These are phyloP conservation scores for Cynopterus sphinx DNA, from an alignment of 2,797 vertebrate genomes.

Conservation along the genomic window DNA sequence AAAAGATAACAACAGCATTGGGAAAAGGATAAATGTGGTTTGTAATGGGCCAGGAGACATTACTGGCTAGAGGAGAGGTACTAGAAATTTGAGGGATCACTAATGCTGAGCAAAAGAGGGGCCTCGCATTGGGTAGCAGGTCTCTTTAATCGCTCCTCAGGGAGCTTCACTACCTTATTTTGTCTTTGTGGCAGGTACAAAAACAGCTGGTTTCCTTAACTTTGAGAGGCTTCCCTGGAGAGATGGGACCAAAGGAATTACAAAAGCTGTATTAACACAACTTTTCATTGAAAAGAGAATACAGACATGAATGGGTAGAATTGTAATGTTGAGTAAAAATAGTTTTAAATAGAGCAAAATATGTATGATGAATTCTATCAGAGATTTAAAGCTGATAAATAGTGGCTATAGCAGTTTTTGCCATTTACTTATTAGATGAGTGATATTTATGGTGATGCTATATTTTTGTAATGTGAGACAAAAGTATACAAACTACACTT, in stretches of 20 bases:
- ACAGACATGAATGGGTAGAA: not conserved
- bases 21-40: not conserved
- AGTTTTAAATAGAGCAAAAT: not conserved
- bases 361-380: not conserved
- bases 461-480: not conserved
- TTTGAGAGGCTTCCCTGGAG: not conserved
- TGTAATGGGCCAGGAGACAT: not conserved
- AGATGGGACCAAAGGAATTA: not conserved
- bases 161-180: not conserved
- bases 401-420: not conserved
- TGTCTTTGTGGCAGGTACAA: not conserved
- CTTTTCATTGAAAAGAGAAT: not conserved
- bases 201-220: not conserved
- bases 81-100: not conserved
- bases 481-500: not conserved
- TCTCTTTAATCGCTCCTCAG: not conserved
- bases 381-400: not conserved
- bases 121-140: not conserved
- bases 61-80: not conserved
- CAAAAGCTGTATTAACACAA: not conserved
- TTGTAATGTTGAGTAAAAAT: not conserved
- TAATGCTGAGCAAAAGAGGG: not conserved
- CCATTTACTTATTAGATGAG: not conserved
- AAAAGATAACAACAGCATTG: not conserved
- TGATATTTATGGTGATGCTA: not conserved